Conservation (phyloP, 2,888 invertebrate species). For the Ectropis crepuscularia region DNA sequence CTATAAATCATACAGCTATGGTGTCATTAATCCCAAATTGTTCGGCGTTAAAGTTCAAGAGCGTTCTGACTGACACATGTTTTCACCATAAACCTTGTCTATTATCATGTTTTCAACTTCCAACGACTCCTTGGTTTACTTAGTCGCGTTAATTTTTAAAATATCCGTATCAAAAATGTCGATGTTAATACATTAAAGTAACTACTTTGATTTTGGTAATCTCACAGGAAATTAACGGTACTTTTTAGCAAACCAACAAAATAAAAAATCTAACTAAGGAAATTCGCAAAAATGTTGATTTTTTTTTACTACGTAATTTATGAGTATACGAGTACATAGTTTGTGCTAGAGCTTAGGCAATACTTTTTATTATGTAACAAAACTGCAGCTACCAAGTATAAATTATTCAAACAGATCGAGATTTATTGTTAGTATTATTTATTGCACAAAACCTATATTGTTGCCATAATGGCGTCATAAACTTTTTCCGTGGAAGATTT, state of each 20-base stretch:
- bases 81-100: constrained; percentile 18
- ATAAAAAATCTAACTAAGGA: too few species aligned
- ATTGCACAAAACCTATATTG: constrained; percentile 13
- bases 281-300: too few species aligned
- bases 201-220: too few species aligned
- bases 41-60: constrained; percentile 47
- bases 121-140: background rate
- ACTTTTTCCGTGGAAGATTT: constrained; percentile 31
- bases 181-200: too few species aligned
- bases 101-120: constrained; percentile 17
- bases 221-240: too few species aligned
- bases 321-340: too few species aligned
- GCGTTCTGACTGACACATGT: constrained; percentile 26
- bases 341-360: too few species aligned
- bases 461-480: constrained; percentile 29
- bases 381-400: background rate
- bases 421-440: constrained; percentile 14
- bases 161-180: too few species aligned
- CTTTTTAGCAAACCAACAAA: too few species aligned
- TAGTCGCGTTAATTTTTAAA: background rate
- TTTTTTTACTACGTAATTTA: too few species aligned
- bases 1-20: constrained; percentile 54
- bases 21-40: constrained; percentile 46
- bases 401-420: background rate
- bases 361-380: background rate